These are phyloP conservation scores for Microcebus ravelobensis DNA, from an alignment of 2,113 vertebrate genomes.

Conservation along the genomic window DNA sequence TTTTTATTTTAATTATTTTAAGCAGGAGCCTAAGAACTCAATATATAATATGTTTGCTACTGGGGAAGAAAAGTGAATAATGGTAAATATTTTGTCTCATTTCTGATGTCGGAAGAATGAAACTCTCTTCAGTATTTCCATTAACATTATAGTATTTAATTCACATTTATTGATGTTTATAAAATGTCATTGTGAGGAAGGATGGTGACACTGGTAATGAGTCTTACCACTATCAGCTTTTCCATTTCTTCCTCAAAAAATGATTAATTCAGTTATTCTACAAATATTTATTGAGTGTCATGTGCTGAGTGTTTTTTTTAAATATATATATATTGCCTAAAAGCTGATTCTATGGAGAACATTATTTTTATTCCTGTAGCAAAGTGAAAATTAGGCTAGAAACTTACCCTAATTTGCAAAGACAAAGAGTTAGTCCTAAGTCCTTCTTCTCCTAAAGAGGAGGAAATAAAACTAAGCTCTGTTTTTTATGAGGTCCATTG, in stretches of 20 bases:
- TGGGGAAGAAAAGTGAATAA: background rate
- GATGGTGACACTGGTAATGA: background rate
- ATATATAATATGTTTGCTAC: background rate
- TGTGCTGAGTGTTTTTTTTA: background rate
- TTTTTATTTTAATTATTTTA: background rate
- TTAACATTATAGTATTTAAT: background rate
- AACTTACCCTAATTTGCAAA: background rate
- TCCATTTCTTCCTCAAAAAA: background rate
- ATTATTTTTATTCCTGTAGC: background rate
- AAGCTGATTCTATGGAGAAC: background rate
- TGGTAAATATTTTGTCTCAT: background rate
- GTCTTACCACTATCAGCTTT: background rate
- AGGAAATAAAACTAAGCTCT: background rate
- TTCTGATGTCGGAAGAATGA: background rate
- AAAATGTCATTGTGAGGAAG: background rate
- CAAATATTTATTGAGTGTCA: background rate
- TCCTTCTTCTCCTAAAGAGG: background rate
- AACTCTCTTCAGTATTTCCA: background rate
- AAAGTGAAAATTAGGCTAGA: background rate
- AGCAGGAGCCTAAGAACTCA: background rate
- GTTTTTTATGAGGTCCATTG: background rate
- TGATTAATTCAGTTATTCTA: background rate
- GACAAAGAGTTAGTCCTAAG: background rate
- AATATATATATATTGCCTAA: background rate
- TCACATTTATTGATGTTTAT: background rate